Evolutionary conservation across 2,888 invertebrate genomes (phyloP).

Genomic region (Cerastis rubricosa): DNA sequence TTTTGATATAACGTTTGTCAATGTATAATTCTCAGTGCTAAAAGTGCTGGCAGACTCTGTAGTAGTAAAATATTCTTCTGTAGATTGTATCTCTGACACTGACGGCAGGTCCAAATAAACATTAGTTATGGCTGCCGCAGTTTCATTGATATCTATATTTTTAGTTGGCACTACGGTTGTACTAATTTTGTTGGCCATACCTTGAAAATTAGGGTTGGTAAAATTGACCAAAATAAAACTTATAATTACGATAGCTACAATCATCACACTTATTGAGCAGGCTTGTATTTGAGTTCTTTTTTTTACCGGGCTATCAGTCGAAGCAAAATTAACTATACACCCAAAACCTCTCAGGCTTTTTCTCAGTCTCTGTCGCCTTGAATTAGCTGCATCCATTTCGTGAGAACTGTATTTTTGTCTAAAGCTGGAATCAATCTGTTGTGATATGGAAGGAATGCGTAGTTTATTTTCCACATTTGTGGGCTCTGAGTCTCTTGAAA

Average conservation of each 20-base stretch:
- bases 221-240: slow-evolving; percentile 89
- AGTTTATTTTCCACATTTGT: slow-evolving; percentile 72
- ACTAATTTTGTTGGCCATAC: slow-evolving; percentile 80
- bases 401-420: slow-evolving; percentile 84
- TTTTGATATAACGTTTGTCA: slow-evolving; percentile 80
- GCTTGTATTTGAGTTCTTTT: slow-evolving; percentile 89
- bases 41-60: slow-evolving; percentile 67
- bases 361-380: slow-evolving; percentile 82
- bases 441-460: slow-evolving; percentile 87
- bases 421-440: slow-evolving; percentile 83
- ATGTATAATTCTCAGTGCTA: slow-evolving; percentile 74
- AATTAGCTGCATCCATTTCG: slow-evolving; percentile 78
- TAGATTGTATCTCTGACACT: slow-evolving; percentile 62
- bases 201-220: slow-evolving; percentile 85
- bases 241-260: slow-evolving; percentile 88
- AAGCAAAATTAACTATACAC: slow-evolving; percentile 86
- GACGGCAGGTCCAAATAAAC: slow-evolving; percentile 73
- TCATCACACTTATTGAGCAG: slow-evolving; percentile 90
- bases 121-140: slow-evolving; percentile 78
- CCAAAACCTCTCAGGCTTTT: slow-evolving; percentile 88
- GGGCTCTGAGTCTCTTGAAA: slow-evolving; percentile 66
- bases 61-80: slow-evolving; percentile 71
- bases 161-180: slow-evolving; percentile 88
- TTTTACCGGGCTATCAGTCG: slow-evolving; percentile 85
- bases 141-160: slow-evolving; percentile 78